These are phyloP conservation scores for Saturnia japonica DNA, from an alignment of 2,888 invertebrate species.

Conservation along the genomic window DNA sequence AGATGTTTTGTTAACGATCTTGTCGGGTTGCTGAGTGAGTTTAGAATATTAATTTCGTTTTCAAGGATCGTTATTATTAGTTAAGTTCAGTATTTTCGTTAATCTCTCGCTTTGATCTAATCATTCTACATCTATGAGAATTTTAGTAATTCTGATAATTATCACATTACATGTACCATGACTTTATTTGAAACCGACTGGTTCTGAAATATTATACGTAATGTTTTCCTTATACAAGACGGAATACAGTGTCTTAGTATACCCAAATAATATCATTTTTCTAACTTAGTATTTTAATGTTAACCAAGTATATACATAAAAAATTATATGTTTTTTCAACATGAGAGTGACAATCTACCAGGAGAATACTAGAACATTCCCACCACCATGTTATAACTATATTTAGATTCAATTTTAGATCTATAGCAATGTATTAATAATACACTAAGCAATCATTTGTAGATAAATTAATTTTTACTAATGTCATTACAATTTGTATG, in stretches of 20 bases:
- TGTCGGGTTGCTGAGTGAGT: slow-evolving; percentile 27
- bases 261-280: background rate
- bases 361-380: background rate
- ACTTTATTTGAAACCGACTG: background rate
- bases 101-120: background rate
- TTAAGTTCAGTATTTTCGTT: background rate
- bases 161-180: background rate
- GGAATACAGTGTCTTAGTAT: background rate
- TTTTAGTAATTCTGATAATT: background rate
- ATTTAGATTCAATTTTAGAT: background rate
- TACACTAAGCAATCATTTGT: too few species aligned
- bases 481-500: too few species aligned
- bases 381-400: background rate
- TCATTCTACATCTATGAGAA: background rate
- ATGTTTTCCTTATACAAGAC: background rate
- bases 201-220: background rate
- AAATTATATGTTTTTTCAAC: too few species aligned
- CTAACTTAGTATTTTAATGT: background rate
- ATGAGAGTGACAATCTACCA: background rate
- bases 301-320: background rate
- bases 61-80: slow-evolving; percentile 6
- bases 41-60: slow-evolving; percentile 30
- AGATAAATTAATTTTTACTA: too few species aligned
- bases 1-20: slow-evolving; percentile 46
- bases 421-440: too few species aligned